Evolutionary conservation across 1,140 invertebrate species (phyloP), one percentile per base, ranked within the genome.

Genomic region (Zelostemma sp.): DNA sequence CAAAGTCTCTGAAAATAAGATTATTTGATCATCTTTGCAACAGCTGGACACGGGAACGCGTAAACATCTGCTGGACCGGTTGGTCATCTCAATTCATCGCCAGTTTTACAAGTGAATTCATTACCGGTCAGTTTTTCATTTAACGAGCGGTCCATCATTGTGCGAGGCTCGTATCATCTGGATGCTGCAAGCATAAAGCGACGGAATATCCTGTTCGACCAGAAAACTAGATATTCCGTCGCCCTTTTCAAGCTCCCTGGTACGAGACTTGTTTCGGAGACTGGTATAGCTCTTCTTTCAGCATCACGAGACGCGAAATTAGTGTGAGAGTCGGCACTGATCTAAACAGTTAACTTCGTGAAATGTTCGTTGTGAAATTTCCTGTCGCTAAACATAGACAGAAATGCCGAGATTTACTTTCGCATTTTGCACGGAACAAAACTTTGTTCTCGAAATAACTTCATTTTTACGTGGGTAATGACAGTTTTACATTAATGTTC

Each of bases 1-100:
- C 25, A n/a, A 35, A n/a, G 3, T 35, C 11, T 6, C n/a, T 11
- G 5, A 35, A 35, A 35, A 9, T 35, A 6, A 35, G 6, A 35
- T 9, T 35, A 11, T 35, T 35, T 35, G 6, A 17, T 43, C 17
- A 51, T 57, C 47, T 56, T 38, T 60, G 59, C 64, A 74, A 76
- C 81, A 84, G 80, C 81, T 84, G 82, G 76, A 82, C 3, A 25
- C 21, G 8, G 73, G 74, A 80, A 68, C 68, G 62, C 51, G 64
- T 68, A 71, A 72, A 80, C 82, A 83, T 84, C 82, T 83, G 80
- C 80, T 71, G 64, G 74, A 81, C 81, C 78, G 79, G 79, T 83
- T 81, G 78, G 77, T 81, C 81, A 84, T 84, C 78, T 81, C 68
- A 68, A 67, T 63, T 72, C 66, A 80, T 81, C 77, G 77, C 77